Percentiles rank a stretch among this genome's conserved stretches.
phyloP scores from a whole-genome alignment of 2,888 invertebrate genomes.

The Ectropis crepuscularia region DNA sequence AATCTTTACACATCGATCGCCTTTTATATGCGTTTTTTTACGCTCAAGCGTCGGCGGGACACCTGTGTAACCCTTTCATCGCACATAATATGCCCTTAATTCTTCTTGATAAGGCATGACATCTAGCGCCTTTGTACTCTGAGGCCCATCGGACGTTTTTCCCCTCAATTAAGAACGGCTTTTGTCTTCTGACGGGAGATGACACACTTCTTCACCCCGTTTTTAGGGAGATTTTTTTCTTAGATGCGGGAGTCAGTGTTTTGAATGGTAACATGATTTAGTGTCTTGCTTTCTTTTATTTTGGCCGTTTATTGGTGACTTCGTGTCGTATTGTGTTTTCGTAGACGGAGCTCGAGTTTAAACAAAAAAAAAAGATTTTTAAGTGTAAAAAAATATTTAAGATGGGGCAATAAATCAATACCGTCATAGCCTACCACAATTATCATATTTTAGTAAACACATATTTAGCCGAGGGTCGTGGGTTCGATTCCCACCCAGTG shows the following conservation, averaged over 20 bases:
- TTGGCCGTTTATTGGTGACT: constrained; percentile 71
- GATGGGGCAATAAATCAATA: too few species aligned
- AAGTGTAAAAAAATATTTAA: too few species aligned
- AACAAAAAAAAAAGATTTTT: constrained; percentile 48
- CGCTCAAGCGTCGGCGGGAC: constrained; percentile 53
- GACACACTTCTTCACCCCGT: constrained; percentile 69
- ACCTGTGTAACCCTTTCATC: constrained; percentile 84
- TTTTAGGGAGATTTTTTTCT: constrained; percentile 49
- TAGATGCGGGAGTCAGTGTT: constrained; percentile 66
- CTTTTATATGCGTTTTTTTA: constrained; percentile 55
- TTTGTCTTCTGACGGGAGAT: constrained; percentile 77
- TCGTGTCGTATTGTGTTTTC: constrained; percentile 58
- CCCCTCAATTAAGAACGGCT: constrained; percentile 74
- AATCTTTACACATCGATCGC: constrained; percentile 48
- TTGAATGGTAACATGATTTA: constrained; percentile 81
- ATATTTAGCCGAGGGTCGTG: too few species aligned
- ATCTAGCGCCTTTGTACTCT: constrained; percentile 76
- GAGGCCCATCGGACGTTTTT: constrained; percentile 58
- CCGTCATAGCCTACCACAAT: too few species aligned
- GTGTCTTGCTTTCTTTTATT: constrained; percentile 68
- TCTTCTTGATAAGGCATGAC: constrained; percentile 81
- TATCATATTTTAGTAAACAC: too few species aligned
- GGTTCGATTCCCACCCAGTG: too few species aligned
- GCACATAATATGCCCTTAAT: constrained; percentile 81
- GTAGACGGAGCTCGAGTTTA: constrained; percentile 51